Conservation (phyloP, 2,888 invertebrate species). For the Ochlodes sylvanus region DNA sequence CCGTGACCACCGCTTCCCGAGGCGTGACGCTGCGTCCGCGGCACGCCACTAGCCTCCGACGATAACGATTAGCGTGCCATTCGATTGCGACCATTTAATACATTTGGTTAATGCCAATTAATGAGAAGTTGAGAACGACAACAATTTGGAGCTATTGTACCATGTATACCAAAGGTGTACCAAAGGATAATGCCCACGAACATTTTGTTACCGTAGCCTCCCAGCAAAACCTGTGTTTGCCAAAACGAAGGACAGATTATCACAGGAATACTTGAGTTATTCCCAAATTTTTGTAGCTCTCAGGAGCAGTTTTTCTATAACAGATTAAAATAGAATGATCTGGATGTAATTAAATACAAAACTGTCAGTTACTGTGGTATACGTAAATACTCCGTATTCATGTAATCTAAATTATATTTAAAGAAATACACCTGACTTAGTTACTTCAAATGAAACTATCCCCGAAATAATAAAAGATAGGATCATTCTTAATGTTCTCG, state of each 20-base stretch:
- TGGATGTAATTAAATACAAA: too few species aligned
- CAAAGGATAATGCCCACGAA: too few species aligned
- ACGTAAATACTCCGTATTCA: too few species aligned
- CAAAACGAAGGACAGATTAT: too few species aligned
- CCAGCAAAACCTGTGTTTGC: too few species aligned
- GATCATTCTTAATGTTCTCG: conserved; percentile 32
- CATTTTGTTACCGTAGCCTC: too few species aligned
- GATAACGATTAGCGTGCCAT: conserved; percentile 48
- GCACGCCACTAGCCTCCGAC: conserved; percentile 57
- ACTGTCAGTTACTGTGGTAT: too few species aligned
- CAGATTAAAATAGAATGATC: neutral
- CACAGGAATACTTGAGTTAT: too few species aligned
- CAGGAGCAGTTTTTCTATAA: neutral
- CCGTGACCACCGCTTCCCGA: conserved; percentile 81
- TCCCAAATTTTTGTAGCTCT: too few species aligned
- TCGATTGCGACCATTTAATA: conserved; percentile 30
- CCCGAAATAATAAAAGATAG: conserved; percentile 22
- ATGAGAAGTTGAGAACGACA: neutral
- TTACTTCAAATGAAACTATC: conserved; percentile 1
- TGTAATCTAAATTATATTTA: neutral
- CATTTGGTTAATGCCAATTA: conserved; percentile 17
- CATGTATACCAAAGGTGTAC: neutral
- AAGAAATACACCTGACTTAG: neutral
- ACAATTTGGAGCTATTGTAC: neutral
- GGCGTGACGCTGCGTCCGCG: conserved; percentile 53